These are phyloP conservation scores for Prinia subflava DNA, from an alignment of 2,113 vertebrate species.

Conservation along the genomic window DNA sequence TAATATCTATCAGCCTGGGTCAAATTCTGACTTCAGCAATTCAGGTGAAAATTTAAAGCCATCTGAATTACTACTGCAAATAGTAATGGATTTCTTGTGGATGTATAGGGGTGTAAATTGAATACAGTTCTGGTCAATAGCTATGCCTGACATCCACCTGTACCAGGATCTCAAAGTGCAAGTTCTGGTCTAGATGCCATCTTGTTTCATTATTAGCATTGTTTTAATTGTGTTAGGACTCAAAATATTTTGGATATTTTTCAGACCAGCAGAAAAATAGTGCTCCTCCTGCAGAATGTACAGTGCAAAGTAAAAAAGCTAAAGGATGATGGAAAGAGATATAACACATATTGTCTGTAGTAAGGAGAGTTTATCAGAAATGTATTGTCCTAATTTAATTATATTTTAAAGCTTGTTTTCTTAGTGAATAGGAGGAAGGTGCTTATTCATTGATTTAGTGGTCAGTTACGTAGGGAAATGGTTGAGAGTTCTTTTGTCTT, in stretches of 20 bases:
- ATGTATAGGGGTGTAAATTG: background rate
- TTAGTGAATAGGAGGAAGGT: background rate
- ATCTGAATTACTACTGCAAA: background rate
- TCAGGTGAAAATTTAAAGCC: background rate
- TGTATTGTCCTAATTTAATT: background rate
- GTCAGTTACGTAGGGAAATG: background rate
- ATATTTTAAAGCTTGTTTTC: background rate
- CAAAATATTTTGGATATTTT: background rate
- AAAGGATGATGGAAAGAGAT: background rate
- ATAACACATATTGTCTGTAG: background rate
- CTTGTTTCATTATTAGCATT: background rate
- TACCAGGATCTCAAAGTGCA: background rate
- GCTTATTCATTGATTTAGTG: background rate
- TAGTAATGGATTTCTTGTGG: background rate
- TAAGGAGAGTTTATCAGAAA: background rate
- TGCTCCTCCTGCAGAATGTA: background rate
- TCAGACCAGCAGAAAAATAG: background rate
- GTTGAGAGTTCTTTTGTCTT: background rate
- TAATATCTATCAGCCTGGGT: background rate
- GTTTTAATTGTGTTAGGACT: background rate
- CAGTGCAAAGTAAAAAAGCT: background rate
- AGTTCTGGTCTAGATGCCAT: background rate
- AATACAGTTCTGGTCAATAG: background rate
- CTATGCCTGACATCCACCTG: background rate
- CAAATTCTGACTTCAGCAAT: slow-evolving; percentile 21